These are phyloP conservation scores for Oxystoma pomonae DNA, from an alignment of 2,888 invertebrate genomes.

Conservation along the genomic window DNA sequence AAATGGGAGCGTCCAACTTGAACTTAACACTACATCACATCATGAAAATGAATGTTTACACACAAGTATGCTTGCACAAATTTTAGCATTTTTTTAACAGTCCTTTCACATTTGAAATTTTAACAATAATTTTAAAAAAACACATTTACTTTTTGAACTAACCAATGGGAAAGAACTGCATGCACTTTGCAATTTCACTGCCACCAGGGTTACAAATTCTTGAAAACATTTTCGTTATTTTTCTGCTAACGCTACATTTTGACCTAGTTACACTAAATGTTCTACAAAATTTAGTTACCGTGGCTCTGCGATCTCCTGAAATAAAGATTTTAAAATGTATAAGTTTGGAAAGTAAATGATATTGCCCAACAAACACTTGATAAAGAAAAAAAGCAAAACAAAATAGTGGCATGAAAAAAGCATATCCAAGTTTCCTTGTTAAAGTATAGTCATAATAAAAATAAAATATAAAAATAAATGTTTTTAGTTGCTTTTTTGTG, in stretches of 20 bases:
- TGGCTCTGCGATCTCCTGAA: slow-evolving; percentile 43
- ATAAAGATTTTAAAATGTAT: slow-evolving; percentile 29
- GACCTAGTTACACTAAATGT: slow-evolving; percentile 17
- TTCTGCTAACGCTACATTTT: slow-evolving; percentile 13
- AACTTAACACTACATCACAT: slow-evolving; percentile 33
- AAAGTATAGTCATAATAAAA: slow-evolving; percentile 1
- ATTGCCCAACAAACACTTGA: slow-evolving; percentile 16
- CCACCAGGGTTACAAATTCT: slow-evolving; percentile 18
- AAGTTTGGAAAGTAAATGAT: slow-evolving; percentile 10
- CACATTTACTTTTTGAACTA: slow-evolving; percentile 25
- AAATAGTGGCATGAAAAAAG: neutral
- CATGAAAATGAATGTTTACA: slow-evolving; percentile 4
- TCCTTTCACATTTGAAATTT: slow-evolving; percentile 42
- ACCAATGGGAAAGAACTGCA: slow-evolving; percentile 42
- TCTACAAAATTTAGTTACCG: slow-evolving; percentile 31
- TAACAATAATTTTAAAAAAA: slow-evolving; percentile 17
- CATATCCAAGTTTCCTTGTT: neutral
- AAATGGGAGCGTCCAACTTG: neutral
- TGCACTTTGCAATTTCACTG: slow-evolving; percentile 34
- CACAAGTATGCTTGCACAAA: slow-evolving; percentile 31
- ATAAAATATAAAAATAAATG: neutral
- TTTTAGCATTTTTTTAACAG: slow-evolving; percentile 33
- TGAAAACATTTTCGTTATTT: slow-evolving; percentile 12
- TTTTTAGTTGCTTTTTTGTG: too few relatives aligned
- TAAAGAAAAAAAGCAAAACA: neutral